phyloP scores from a whole-genome alignment of 1,140 invertebrate genomes.

The Campoletis sonorensis region DNA sequence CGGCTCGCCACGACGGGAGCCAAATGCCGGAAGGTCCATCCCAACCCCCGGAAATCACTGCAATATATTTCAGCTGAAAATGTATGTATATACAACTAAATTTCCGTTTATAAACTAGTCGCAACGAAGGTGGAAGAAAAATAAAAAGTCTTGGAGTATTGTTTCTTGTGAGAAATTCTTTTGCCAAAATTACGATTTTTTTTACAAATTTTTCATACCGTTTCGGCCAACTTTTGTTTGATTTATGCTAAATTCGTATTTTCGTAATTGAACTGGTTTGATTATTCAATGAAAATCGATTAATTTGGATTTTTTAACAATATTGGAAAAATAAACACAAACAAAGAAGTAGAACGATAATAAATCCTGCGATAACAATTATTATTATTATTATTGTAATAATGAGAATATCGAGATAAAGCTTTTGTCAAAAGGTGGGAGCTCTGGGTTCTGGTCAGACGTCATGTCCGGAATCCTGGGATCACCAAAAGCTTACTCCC shows the following conservation, averaged over 20 bases:
- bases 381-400: background rate
- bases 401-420: background rate
- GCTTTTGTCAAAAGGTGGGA: background rate
- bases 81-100: background rate
- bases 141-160: background rate
- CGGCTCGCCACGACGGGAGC: background rate
- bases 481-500: constrained; percentile 25
- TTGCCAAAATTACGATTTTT: too few species aligned
- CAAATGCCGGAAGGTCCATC: constrained; percentile 68
- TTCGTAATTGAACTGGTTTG: too few species aligned
- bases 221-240: too few species aligned
- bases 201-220: too few species aligned
- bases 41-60: constrained; percentile 66
- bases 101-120: background rate
- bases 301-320: too few species aligned
- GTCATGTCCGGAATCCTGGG: constrained; percentile 16
- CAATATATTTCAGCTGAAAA: constrained; percentile 54
- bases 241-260: too few species aligned
- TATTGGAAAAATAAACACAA: too few species aligned
- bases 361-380: background rate
- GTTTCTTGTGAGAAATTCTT: too few species aligned
- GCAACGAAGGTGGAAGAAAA: background rate
- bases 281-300: too few species aligned
- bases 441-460: constrained; percentile 17
- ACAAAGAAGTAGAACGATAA: background rate